Evolutionary conservation across 2,888 invertebrate species (phyloP).

Genomic region (Pimpla rufipes): DNA sequence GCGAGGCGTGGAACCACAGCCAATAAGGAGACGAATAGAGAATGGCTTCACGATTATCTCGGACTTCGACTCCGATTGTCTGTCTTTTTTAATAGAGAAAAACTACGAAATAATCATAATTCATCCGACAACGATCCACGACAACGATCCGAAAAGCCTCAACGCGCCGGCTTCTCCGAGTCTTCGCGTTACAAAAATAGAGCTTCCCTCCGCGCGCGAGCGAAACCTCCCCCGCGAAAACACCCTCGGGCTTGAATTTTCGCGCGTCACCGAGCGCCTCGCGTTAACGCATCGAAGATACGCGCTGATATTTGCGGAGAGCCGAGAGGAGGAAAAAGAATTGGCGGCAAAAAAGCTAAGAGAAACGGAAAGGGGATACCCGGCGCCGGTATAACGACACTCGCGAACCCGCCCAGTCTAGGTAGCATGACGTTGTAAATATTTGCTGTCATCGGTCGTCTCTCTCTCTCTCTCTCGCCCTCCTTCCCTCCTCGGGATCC

Average conservation of each 20-base stretch:
- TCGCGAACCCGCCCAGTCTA: constrained; percentile 78
- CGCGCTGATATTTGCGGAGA: constrained; percentile 27
- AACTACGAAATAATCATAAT: too few species aligned
- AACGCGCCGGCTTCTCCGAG: too few species aligned
- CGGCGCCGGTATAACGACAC: constrained; percentile 75
- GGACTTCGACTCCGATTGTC: too few species aligned
- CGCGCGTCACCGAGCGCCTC: constrained; percentile 11
- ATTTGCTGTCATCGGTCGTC: constrained; percentile 82
- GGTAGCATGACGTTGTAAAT: constrained; percentile 82
- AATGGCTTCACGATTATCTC: too few species aligned
- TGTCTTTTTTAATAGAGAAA: too few species aligned
- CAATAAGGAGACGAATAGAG: too few species aligned
- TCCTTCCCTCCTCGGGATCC: constrained; percentile 42
- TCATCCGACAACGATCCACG: not conserved
- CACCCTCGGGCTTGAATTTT: not conserved
- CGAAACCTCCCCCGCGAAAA: not conserved
- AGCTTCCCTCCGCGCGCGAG: not conserved
- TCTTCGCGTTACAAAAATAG: too few species aligned
- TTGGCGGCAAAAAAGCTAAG: constrained; percentile 11
- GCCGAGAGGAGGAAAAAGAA: constrained; percentile 12
- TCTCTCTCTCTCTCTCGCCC: constrained; percentile 35
- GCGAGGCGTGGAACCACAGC: too few species aligned
- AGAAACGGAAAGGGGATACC: constrained; percentile 47
- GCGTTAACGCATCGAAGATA: constrained; percentile 25
- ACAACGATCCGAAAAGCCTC: too few species aligned